Conservation (phyloP, 2,797 vertebrate genomes). For the Decapterus maruadsi region DNA sequence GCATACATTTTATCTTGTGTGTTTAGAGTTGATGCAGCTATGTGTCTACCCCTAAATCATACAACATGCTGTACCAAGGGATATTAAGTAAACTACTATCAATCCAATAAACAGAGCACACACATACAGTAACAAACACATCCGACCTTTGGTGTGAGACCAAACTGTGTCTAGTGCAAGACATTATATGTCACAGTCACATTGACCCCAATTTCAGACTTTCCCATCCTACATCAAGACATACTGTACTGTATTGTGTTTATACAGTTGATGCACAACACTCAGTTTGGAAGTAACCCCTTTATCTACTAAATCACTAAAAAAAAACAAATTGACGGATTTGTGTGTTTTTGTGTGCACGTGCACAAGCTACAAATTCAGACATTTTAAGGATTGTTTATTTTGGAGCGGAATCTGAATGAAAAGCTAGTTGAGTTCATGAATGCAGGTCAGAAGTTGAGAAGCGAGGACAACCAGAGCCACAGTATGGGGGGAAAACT, state of each 20-base stretch:
- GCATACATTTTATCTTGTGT: too few relatives aligned
- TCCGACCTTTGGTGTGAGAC: background rate
- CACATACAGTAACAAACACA: too few relatives aligned
- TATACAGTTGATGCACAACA: background rate
- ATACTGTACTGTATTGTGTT: background rate
- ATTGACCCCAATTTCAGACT: slow-evolving; percentile 18
- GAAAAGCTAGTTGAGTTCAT: slow-evolving; percentile 20
- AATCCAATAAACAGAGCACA: background rate
- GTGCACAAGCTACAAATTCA: background rate
- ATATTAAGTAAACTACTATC: background rate
- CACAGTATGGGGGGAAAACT: slow-evolving; percentile 18
- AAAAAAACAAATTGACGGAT: background rate
- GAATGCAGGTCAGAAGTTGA: slow-evolving; percentile 32
- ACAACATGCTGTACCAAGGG: background rate
- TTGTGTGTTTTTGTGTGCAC: background rate
- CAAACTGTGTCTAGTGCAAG: background rate
- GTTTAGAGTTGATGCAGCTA: background rate
- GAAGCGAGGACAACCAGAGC: background rate
- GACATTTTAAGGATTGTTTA: background rate
- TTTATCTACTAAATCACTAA: background rate
- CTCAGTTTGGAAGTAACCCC: background rate
- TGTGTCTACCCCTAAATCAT: background rate
- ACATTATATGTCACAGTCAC: slow-evolving; percentile 2
- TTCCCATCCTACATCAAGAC: background rate
- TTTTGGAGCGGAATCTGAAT: background rate